Evolutionary conservation across 2,888 invertebrate species (phyloP).

Genomic region (Hemicrepidius hirtus): DNA sequence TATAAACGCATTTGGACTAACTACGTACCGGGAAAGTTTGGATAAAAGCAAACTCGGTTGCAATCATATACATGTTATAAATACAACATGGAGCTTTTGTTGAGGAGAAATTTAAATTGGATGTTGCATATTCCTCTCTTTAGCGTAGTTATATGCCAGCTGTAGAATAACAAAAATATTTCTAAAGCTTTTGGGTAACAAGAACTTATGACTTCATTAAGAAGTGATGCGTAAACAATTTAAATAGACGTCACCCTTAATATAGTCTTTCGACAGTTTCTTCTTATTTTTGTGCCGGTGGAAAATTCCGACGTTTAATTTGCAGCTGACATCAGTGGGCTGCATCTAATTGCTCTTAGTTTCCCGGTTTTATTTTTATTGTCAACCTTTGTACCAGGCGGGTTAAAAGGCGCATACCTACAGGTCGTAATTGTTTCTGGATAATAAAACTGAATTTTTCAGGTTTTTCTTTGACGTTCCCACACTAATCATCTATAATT

Average conservation of each 20-base stretch:
- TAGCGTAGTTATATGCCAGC: too few relatives aligned
- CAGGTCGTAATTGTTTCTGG: neutral
- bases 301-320: constrained; percentile 14
- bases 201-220: too few relatives aligned
- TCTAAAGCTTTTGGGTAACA: too few relatives aligned
- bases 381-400: constrained; percentile 6
- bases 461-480: constrained; percentile 9
- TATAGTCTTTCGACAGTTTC: too few relatives aligned
- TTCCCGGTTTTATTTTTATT: constrained; percentile 14
- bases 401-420: neutral
- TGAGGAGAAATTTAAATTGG: too few relatives aligned
- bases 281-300: neutral
- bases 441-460: neutral
- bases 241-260: too few relatives aligned
- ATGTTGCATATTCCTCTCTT: too few relatives aligned
- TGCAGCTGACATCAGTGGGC: constrained; percentile 12
- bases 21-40: neutral
- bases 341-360: constrained; percentile 1
- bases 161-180: too few relatives aligned
- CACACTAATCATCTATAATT: constrained; percentile 18
- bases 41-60: constrained; percentile 1
- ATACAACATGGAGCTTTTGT: too few relatives aligned
- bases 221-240: too few relatives aligned
- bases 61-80: neutral
- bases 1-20: neutral